Base-by-base conservation (phyloP, 2,113 vertebrate genomes). In the Dascyllus trimaculatus region DNA sequence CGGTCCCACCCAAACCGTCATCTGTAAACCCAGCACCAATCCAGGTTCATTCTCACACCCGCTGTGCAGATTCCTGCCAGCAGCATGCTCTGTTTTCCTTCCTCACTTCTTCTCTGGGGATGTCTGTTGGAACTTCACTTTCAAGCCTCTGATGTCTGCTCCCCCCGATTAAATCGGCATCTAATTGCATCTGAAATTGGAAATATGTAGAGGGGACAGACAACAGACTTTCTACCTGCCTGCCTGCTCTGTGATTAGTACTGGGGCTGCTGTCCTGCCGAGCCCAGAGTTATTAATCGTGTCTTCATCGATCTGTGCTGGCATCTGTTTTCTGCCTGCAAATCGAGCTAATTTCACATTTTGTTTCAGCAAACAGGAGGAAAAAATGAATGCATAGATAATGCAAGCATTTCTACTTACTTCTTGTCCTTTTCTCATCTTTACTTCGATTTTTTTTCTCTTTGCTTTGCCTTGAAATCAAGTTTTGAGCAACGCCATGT, bases 1-100 rank as follows among this genome's bases (percentile, higher is more conserved):
- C 93, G 11, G 94, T 96, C 45, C 95, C 95, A 13, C 96, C 96
- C 46, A 97, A 97, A 91, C 96, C 96, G 0, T 86, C 85, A 2
- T 85, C 84, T 74, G 81, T 89, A n/a, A 82, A 32, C 54, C 72
- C 91, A 29, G 79, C 84, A 13, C 48, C 81, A 0, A 48, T 32
- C 77, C 95, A 97, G 96, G 96, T 97, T 95, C 86, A 93, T 78
- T 24, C 49, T 73, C 22, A 45, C 77, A 54, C 78, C 85, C 67
- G 63, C 53, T 78, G 49, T 85, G 35, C 61, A 45, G 73, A 66
- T 45, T 60, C 59, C 61, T 62, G 54, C 79, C 45, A 24, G 43
- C 40, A 73, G 43, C 48, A 56, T 46, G 26, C 38, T 75, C 25
- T 68, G 1, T 70, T 77, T 68, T 57, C 29, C 70, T 58, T 63